A percentile compares a stretch with the other conserved stretches of the same genome.
These are phyloP conservation scores for Lithophane semibrunnea DNA, from an alignment of 2,888 invertebrate genomes.

Conservation along the genomic window DNA sequence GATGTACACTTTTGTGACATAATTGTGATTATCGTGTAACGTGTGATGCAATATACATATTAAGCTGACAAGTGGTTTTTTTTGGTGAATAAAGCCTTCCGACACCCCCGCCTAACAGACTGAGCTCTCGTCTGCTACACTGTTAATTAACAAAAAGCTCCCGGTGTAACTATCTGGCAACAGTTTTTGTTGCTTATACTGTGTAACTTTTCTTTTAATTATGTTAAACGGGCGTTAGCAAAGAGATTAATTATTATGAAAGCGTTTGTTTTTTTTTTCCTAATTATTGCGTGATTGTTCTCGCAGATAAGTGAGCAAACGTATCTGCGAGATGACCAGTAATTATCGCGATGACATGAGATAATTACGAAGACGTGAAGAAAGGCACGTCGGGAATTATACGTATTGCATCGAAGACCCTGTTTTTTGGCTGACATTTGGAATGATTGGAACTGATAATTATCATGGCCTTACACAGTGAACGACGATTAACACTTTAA, in stretches of 20 bases:
- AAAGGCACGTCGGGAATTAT: conserved; percentile 60
- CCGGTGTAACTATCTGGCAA: conserved; percentile 17
- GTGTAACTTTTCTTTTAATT: conserved; percentile 45
- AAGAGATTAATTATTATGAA: conserved; percentile 47
- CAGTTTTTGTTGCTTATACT: conserved; percentile 23
- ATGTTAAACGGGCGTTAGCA: conserved; percentile 30
- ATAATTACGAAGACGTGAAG: conserved; percentile 63
- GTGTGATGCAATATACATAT: too few species aligned
- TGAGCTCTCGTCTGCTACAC: too few species aligned
- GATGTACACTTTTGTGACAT: too few species aligned
- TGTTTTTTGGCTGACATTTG: conserved; percentile 59
- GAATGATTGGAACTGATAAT: conserved; percentile 52
- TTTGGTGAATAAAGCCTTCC: too few species aligned
- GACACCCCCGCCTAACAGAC: too few species aligned
- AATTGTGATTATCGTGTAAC: too few species aligned
- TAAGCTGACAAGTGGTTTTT: too few species aligned
- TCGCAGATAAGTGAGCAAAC: conserved; percentile 22
- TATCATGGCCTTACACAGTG: conserved; percentile 43
- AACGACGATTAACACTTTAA: conserved; percentile 53
- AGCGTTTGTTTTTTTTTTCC: conserved; percentile 26
- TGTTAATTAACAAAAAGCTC: conserved; percentile 60
- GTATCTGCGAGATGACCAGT: conserved; percentile 53
- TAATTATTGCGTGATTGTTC: conserved; percentile 49
- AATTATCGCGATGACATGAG: conserved; percentile 67
- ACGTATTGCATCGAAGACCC: conserved; percentile 54